These are phyloP conservation scores for Rosalia funebris DNA, from an alignment of 2,888 invertebrate species.

Conservation along the genomic window DNA sequence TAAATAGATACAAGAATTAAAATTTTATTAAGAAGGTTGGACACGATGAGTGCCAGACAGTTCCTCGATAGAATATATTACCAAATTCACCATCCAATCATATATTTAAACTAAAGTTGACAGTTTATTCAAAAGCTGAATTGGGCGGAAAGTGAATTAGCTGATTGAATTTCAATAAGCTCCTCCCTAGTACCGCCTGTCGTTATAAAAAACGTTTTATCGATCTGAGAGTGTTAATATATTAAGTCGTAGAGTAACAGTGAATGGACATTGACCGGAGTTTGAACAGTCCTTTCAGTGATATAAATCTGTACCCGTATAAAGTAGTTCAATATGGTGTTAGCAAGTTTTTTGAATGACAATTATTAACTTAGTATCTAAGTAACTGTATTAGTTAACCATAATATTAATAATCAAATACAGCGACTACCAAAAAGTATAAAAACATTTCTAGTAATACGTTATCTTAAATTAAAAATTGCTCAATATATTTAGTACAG, in stretches of 20 bases:
- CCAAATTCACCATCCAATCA: background rate
- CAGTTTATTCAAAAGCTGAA: conserved; percentile 9
- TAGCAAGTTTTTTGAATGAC: no score
- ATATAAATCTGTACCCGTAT: no score
- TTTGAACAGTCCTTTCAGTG: background rate
- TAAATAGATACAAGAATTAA: background rate
- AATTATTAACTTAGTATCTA: no score
- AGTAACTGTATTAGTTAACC: no score
- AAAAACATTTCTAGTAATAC: no score
- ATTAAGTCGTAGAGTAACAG: no score
- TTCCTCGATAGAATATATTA: background rate
- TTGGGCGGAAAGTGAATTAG: conserved; percentile 13
- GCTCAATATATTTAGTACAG: no score
- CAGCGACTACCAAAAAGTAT: no score
- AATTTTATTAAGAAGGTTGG: background rate
- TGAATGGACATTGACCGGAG: background rate
- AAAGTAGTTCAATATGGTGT: no score
- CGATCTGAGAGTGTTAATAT: background rate
- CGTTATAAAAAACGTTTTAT: conserved; percentile 11
- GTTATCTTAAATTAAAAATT: no score
- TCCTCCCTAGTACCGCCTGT: conserved; percentile 17
- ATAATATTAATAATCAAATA: no score
- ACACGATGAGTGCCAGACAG: conserved; percentile 4
- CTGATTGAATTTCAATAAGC: conserved; percentile 17
- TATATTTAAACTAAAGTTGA: conserved; percentile 5